Conservation (phyloP, 2,888 invertebrate genomes). For the Agrypnus murinus region DNA sequence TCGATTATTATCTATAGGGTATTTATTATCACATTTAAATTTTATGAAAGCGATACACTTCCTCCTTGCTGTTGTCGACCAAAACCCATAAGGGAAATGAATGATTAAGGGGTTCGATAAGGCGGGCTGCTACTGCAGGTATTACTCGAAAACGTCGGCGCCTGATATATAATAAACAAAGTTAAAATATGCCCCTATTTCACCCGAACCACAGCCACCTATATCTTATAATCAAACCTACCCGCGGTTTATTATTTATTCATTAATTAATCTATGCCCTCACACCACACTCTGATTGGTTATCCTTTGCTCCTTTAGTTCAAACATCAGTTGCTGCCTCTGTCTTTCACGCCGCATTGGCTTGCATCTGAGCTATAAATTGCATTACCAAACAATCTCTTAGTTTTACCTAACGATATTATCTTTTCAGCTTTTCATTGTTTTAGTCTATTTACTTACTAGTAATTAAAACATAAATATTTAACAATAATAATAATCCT, state of each 20-base stretch:
- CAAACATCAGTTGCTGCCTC: slow-evolving; percentile 30
- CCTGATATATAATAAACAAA: slow-evolving; percentile 67
- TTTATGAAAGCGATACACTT: slow-evolving; percentile 33
- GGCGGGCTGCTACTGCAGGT: slow-evolving; percentile 32
- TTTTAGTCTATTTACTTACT: too few species aligned
- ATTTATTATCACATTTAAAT: slow-evolving; percentile 45
- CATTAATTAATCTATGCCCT: slow-evolving; percentile 71
- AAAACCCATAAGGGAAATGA: slow-evolving; percentile 36
- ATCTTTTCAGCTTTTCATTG: neutral
- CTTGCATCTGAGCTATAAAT: slow-evolving; percentile 41
- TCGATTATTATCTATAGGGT: slow-evolving; percentile 49
- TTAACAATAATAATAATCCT: too few species aligned
- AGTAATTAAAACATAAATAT: too few species aligned
- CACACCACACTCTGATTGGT: slow-evolving; percentile 50
- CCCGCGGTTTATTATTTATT: slow-evolving; percentile 70
- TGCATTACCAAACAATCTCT: slow-evolving; percentile 26
- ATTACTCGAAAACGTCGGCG: slow-evolving; percentile 47
- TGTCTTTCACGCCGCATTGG: slow-evolving; percentile 34
- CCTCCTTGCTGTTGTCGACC: slow-evolving; percentile 10
- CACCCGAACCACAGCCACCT: slow-evolving; percentile 61
- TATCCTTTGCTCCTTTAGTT: slow-evolving; percentile 45
- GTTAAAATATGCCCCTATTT: slow-evolving; percentile 64
- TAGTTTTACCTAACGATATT: neutral
- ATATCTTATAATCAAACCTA: slow-evolving; percentile 70
- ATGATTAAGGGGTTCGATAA: slow-evolving; percentile 50